Evolutionary conservation across 2,797 vertebrate species (phyloP).

Genomic region (Hylomyscus alleni): DNA sequence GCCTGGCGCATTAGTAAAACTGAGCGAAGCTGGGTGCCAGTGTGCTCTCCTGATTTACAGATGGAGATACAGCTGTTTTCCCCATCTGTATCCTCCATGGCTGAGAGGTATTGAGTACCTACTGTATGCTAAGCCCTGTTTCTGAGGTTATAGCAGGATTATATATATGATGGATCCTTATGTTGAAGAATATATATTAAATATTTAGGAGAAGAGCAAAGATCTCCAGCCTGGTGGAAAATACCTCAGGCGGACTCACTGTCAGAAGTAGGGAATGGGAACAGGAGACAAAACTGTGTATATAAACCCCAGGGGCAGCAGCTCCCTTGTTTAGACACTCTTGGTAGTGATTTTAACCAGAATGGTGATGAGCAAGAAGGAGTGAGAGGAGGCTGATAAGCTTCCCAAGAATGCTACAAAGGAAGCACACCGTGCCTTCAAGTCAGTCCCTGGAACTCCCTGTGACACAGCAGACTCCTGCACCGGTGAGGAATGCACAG

Average conservation of each 20-base stretch:
- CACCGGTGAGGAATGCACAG: background rate
- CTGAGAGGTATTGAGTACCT: background rate
- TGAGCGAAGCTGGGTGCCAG: background rate
- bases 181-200: background rate
- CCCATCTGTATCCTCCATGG: background rate
- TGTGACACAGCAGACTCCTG: background rate
- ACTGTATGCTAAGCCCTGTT: background rate
- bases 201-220: background rate
- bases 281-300: background rate
- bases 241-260: background rate
- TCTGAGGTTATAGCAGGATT: background rate
- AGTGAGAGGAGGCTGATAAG: background rate
- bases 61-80: background rate
- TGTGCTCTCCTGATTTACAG: background rate
- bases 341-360: background rate
- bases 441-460: background rate
- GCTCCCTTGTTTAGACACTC: background rate
- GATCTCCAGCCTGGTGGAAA: background rate
- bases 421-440: background rate
- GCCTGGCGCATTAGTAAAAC: background rate
- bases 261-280: background rate
- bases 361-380: background rate
- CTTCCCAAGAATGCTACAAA: background rate
- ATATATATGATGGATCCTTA: background rate
- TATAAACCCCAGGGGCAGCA: background rate